Percentiles rank a stretch among this genome's conserved stretches.
These are phyloP conservation scores for Tyto alba DNA, from an alignment of 2,113 vertebrate species.

Conservation along the genomic window DNA sequence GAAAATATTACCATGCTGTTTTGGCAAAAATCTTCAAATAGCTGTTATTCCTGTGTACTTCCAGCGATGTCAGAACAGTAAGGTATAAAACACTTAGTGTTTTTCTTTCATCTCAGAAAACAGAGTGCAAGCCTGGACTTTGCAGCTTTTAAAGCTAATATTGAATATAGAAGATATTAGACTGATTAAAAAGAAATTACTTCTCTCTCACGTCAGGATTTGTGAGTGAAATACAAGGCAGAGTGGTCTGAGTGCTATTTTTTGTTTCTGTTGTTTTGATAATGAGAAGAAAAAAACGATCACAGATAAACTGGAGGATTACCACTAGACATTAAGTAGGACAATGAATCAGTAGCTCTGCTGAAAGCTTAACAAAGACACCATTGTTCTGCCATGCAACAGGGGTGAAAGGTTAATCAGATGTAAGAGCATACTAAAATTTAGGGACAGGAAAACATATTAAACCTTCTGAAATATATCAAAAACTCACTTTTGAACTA, in stretches of 20 bases:
- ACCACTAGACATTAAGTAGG: not conserved
- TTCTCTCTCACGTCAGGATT: not conserved
- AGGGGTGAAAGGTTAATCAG: not conserved
- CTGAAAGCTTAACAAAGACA: not conserved
- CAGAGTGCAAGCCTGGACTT: not conserved
- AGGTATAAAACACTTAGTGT: not conserved
- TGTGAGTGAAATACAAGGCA: not conserved
- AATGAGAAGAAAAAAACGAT: not conserved
- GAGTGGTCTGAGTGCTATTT: not conserved
- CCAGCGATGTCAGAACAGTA: not conserved
- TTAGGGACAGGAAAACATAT: not conserved
- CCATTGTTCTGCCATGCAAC: not conserved
- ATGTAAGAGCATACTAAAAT: constrained; percentile 21
- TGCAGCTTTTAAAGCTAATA: not conserved
- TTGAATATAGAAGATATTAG: not conserved
- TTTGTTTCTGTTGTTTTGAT: not conserved
- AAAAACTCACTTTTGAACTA: constrained; percentile 10
- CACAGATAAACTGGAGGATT: not conserved
- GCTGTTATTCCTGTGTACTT: not conserved
- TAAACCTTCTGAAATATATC: not conserved
- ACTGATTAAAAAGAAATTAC: not conserved
- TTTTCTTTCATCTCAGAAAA: not conserved
- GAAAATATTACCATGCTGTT: not conserved
- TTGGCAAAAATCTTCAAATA: not conserved
- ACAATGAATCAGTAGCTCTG: not conserved